These are phyloP conservation scores for Heteromyza rotundicornis DNA, from an alignment of 2,888 invertebrate genomes.

Conservation along the genomic window DNA sequence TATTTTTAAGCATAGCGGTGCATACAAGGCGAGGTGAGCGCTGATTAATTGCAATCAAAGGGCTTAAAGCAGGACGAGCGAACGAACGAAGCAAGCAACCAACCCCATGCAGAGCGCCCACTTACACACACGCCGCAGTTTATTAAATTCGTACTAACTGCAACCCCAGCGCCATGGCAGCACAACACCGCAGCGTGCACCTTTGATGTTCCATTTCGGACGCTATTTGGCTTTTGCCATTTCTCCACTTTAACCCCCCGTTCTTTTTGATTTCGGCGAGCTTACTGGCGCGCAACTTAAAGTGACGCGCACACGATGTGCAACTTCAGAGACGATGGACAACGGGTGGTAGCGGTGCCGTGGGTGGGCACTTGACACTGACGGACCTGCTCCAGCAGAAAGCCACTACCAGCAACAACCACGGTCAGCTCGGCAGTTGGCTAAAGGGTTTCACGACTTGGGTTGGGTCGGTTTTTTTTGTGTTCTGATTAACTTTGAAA, in stretches of 20 bases:
- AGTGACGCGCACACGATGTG: constrained; percentile 21
- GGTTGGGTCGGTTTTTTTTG: not conserved
- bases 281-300: not conserved
- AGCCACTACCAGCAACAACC: not conserved
- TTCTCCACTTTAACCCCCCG: too few species aligned
- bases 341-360: too few species aligned
- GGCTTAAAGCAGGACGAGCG: not conserved
- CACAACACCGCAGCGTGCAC: too few species aligned
- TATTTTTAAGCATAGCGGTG: not conserved
- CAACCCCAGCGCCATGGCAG: constrained; percentile 4
- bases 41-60: not conserved
- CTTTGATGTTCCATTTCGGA: not conserved
- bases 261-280: not conserved
- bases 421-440: not conserved
- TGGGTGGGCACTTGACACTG: not conserved
- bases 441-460: too few species aligned
- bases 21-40: not conserved
- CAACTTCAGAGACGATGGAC: constrained; percentile 30
- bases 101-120: too few species aligned
- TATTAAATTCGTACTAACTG: constrained; percentile 5
- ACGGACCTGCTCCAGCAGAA: not conserved
- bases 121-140: not conserved
- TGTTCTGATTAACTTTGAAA: not conserved
- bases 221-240: constrained; percentile 1
- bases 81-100: too few species aligned